Percentiles rank a stretch among this genome's conserved stretches.
These are phyloP conservation scores for Archaeoteleia sp. DNA, from an alignment of 2,888 invertebrate genomes.

Conservation along the genomic window DNA sequence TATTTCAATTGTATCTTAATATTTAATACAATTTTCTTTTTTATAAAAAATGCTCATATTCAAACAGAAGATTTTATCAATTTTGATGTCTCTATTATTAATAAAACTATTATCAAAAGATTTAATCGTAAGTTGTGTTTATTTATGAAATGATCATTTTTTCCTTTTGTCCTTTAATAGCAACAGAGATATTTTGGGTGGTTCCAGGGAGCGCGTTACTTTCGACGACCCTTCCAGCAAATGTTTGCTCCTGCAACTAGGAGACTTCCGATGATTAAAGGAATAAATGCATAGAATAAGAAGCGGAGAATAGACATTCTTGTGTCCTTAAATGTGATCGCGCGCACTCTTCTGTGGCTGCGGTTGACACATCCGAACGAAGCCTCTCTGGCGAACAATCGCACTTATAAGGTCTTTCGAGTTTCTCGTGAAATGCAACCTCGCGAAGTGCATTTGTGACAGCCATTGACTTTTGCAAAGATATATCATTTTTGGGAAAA, in stretches of 20 bases:
- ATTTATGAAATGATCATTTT: no score
- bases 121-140: no score
- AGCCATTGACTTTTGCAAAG: slow-evolving; percentile 38
- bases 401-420: slow-evolving; percentile 48
- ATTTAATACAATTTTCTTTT: no score
- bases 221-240: no score
- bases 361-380: slow-evolving; percentile 50
- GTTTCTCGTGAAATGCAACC: slow-evolving; percentile 43
- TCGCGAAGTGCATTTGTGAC: slow-evolving; percentile 41
- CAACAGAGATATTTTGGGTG: no score
- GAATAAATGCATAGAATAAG: slow-evolving; percentile 48
- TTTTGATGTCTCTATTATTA: no score
- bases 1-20: no score
- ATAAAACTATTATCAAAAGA: no score
- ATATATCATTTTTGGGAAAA: slow-evolving; percentile 21
- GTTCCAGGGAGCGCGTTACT: no score
- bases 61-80: no score
- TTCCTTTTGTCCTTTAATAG: no score
- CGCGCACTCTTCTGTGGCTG: slow-evolving; percentile 42
- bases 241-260: slow-evolving; percentile 22
- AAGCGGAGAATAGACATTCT: slow-evolving; percentile 49
- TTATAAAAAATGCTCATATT: no score
- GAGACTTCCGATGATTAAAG: slow-evolving; percentile 49
- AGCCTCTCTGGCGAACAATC: slow-evolving; percentile 47
- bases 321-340: slow-evolving; percentile 49